phyloP scores from a whole-genome alignment of 2,888 invertebrate genomes.

The Drosophila anceps region DNA sequence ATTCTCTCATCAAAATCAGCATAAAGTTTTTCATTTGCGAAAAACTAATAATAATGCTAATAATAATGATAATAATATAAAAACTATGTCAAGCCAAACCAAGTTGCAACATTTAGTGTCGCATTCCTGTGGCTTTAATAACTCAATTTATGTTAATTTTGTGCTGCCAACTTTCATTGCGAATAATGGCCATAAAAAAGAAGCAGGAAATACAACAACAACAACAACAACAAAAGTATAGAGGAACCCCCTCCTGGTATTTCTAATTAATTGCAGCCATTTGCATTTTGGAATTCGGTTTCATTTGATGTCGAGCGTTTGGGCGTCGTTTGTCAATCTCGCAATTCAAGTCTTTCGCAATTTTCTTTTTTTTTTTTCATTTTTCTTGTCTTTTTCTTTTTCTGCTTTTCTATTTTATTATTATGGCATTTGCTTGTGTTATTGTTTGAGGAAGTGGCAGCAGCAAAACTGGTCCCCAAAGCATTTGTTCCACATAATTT shows the following conservation, averaged over 20 bases:
- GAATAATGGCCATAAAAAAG: slow-evolving; percentile 29
- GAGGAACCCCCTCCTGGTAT: slow-evolving; percentile 6
- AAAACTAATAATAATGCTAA: neutral
- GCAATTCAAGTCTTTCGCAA: slow-evolving; percentile 23
- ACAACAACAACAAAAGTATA: neutral
- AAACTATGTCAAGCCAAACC: slow-evolving; percentile 59
- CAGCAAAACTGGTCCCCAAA: slow-evolving; percentile 40
- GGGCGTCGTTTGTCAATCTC: slow-evolving; percentile 36
- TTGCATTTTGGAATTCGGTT: slow-evolving; percentile 53
- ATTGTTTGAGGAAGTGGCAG: slow-evolving; percentile 67
- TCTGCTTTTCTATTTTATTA: slow-evolving; percentile 42
- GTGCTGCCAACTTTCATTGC: slow-evolving; percentile 61
- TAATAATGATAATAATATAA: slow-evolving; percentile 1
- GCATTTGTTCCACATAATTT: slow-evolving; percentile 73
- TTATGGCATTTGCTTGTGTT: slow-evolving; percentile 52
- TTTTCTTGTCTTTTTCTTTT: slow-evolving; percentile 3
- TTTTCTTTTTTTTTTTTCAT: slow-evolving; percentile 22
- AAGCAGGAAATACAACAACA: slow-evolving; percentile 7
- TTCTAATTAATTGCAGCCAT: slow-evolving; percentile 56
- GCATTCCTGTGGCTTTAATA: slow-evolving; percentile 72
- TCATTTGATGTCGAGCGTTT: slow-evolving; percentile 22
- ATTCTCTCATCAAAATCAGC: slow-evolving; percentile 67
- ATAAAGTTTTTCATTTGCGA: slow-evolving; percentile 63
- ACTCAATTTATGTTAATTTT: slow-evolving; percentile 62
- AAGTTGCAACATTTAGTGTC: slow-evolving; percentile 40